Conservation (phyloP, 2,797 vertebrate genomes). For the Limosa lapponica region DNA sequence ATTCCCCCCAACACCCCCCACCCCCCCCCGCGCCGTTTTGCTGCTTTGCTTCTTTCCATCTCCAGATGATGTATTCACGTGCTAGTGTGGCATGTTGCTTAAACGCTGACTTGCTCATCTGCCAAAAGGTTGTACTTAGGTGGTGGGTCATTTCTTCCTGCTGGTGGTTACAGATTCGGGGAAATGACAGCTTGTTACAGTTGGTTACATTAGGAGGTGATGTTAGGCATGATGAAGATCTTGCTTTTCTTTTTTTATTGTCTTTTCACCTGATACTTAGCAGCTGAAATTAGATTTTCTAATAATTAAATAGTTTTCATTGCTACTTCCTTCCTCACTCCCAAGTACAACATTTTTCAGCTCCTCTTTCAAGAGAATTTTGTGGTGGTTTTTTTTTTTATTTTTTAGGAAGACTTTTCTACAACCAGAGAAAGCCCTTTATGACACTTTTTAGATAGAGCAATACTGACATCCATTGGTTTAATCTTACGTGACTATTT, state of each 20-base stretch:
- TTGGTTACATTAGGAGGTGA: background rate
- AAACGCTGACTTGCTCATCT: background rate
- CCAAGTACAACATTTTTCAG: background rate
- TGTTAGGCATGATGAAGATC: background rate
- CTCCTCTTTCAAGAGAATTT: background rate
- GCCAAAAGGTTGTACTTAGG: background rate
- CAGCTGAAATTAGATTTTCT: background rate
- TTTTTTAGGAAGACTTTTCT: background rate
- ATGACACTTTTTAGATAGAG: slow-evolving; percentile 57
- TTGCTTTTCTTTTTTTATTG: background rate
- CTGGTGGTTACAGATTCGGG: background rate
- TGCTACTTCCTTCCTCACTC: background rate
- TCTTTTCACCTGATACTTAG: background rate
- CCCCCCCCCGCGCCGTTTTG: background rate
- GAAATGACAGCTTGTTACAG: background rate
- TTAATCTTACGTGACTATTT: slow-evolving; percentile 60
- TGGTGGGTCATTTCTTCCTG: background rate
- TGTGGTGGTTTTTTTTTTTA: background rate
- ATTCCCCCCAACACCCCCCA: background rate
- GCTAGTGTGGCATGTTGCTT: background rate
- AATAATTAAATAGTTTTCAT: background rate
- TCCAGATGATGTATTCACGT: background rate
- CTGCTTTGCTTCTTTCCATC: background rate
- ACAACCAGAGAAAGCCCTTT: slow-evolving; percentile 62
- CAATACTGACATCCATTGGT: slow-evolving; percentile 83